Evolutionary conservation across 2,888 invertebrate genomes (phyloP).

Genomic region (Pammene aurita): DNA sequence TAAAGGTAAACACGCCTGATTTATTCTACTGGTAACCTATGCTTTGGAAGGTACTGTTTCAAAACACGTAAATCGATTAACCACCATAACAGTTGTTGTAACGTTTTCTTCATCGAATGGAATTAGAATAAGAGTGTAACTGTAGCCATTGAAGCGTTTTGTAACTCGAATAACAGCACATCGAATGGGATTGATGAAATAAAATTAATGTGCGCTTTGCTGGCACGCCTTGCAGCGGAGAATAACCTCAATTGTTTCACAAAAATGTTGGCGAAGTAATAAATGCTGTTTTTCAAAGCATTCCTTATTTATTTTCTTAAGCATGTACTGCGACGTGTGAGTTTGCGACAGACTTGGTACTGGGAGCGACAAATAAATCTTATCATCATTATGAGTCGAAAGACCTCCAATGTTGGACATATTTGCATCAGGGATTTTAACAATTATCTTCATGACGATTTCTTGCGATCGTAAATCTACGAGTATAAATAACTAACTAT

Average conservation of each 20-base stretch:
- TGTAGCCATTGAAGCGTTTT: conserved; percentile 31
- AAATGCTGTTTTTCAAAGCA: not conserved
- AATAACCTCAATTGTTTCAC: conserved; percentile 22
- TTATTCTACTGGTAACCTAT: not conserved
- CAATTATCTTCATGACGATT: too few species aligned
- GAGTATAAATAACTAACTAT: too few species aligned
- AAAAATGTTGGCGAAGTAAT: conserved; percentile 4
- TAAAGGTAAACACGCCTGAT: too few species aligned
- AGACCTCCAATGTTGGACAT: too few species aligned
- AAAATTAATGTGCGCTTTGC: conserved; percentile 30
- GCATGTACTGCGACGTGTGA: too few species aligned
- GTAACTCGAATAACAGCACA: conserved; percentile 34
- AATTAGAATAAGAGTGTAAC: conserved; percentile 20
- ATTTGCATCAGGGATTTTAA: too few species aligned
- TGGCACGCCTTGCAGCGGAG: conserved; percentile 25
- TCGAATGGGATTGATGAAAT: conserved; percentile 38
- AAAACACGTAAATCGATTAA: conserved; percentile 30
- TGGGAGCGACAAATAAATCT: too few species aligned
- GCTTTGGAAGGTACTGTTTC: conserved; percentile 3
- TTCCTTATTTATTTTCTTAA: not conserved
- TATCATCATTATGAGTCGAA: too few species aligned
- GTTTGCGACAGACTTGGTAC: too few species aligned
- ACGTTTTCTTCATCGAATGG: conserved; percentile 15
- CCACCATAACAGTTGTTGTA: conserved; percentile 27
- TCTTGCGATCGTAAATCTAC: too few species aligned